Base-by-base conservation (phyloP, 37 sponge, comb jelly and placozoan genomes). In the Tethya wilhelma region DNA sequence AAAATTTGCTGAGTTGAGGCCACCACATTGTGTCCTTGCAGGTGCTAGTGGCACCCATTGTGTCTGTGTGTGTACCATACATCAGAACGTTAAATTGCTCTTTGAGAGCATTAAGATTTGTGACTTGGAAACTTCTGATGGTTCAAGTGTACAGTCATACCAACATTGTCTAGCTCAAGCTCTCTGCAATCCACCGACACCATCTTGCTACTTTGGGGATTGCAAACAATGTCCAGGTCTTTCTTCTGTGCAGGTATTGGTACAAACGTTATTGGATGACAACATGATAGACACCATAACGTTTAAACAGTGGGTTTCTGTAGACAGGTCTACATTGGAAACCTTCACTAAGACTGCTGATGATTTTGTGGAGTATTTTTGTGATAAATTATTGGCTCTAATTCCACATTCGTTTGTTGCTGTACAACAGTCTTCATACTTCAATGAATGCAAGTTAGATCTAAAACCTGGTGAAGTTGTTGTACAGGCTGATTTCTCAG, bases 31-130 rank as follows among this genome's bases (percentile, higher is more conserved):
- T 76, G 64, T 88, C 23, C 39, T 87, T n/a, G 80, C 87, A 30
- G 86, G 80, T 46, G 74, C 75, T 42, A 79, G 75, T 79, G 87
- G 87, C 57, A 87, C 87, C 29, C 87, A 87, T 64, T 73, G 76
- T 74, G 80, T 80, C 20, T 87, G 87, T 74, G 87, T 87, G 23
- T 87, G 87, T 38, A 73, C 75, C 22, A 74, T 80, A 23, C 87
- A 87, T 39, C 89, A 88, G 39, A 86, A 86, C 45, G 87, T 78
- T 31, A 79, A 78, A 30, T 49, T 81, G 26, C 36, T 88, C 53
- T 38, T 81, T 31, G 20, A 38, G 23, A 59, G 67, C 4, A 29
- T 29, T 12, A 55, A 73, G 30, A 28, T 69, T n/a, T n/a, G n/a
- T 38, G 75, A 14, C 6, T 6, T 76, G 30, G 12, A 6, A 26